Base-by-base conservation (phyloP, 2,888 invertebrate genomes). In the Drosophila bunnanda region DNA sequence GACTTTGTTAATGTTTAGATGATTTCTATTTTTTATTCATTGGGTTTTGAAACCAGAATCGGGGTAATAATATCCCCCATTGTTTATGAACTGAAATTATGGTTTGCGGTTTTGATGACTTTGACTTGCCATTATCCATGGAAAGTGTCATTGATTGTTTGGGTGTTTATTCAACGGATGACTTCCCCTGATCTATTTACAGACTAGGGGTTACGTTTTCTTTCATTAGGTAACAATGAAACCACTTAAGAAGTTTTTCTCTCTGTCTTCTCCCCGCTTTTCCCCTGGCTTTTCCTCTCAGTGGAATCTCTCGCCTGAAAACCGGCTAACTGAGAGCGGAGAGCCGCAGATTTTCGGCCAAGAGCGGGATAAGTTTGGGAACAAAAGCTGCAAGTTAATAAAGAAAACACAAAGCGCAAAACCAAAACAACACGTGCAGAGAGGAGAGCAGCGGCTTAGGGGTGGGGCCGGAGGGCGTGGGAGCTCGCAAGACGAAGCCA, bases 351-450 rank as follows among this genome's bases (percentile, higher is more conserved):
- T 17, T 38, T 38, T 36, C n/a, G 30, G 44, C 20, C 8, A 54
- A 60, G 60, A 70, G 70, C 52, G 54, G 6, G 17, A 36, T 32
- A 39, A 30, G 22, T 57, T 36, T 32, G 41, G 36, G 6, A 15
- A 30, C n/a, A 69, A 69, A 62, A 71, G 52, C 39, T 62, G 46
- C 46, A 5, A 30, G 30, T n/a, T 59, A 20, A 46, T 55, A 48
- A 46, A 10, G 44, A 54, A 66, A 67, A 67, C 66, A 59, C 59
- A 39, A 30, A 10, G 15, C 22, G 22, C 46, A 39, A 58, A 70
- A 69, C 36, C 69, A 69, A 69, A 69, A 69, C 69, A 69, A 60
- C 69, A 69, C 69, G 69, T 71, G 56, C 52, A 12, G 17, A 17
- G 20, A 5, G 17, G 32, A 1, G 3, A 22, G 22, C 43, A 7